Evolutionary conservation across 2,888 invertebrate genomes (phyloP).

Genomic region (Poecilobothrus nobilitatus): DNA sequence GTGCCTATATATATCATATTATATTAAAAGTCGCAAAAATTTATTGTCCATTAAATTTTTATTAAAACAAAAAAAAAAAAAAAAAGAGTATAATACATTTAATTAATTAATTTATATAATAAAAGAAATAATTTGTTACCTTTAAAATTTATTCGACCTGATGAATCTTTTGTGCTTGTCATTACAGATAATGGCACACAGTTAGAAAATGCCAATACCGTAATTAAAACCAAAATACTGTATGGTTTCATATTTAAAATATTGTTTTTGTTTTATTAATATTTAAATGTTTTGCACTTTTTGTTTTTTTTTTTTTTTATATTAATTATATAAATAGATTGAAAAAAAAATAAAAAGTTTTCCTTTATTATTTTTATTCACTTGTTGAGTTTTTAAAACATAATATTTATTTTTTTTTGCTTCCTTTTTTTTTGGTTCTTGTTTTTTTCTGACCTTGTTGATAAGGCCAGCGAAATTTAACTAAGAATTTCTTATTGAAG

Average conservation of each 20-base stretch:
- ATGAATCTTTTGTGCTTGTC: constrained; percentile 23
- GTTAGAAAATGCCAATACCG: constrained; percentile 31
- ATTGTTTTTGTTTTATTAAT: background rate
- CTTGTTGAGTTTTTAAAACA: background rate
- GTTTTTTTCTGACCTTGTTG: background rate
- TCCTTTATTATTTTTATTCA: background rate
- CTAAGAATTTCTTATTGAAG: background rate
- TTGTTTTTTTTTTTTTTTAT: too few relatives aligned
- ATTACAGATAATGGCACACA: constrained; percentile 42
- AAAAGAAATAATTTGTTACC: background rate
- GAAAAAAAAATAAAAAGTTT: background rate
- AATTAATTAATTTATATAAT: too few relatives aligned
- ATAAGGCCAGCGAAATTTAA: background rate
- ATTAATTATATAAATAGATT: too few relatives aligned
- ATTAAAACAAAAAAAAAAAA: too few relatives aligned
- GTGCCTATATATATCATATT: too few relatives aligned
- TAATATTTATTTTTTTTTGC: background rate
- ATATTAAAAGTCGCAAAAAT: too few relatives aligned
- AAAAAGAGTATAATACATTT: too few relatives aligned
- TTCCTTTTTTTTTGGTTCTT: background rate
- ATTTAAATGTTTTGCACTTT: too few relatives aligned
- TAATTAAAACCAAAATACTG: constrained; percentile 24
- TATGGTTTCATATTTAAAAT: background rate
- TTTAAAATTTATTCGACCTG: background rate
- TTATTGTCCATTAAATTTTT: too few relatives aligned